These are phyloP conservation scores for Empidonax alnorum DNA, from an alignment of 2,113 vertebrate species.

Conservation along the genomic window DNA sequence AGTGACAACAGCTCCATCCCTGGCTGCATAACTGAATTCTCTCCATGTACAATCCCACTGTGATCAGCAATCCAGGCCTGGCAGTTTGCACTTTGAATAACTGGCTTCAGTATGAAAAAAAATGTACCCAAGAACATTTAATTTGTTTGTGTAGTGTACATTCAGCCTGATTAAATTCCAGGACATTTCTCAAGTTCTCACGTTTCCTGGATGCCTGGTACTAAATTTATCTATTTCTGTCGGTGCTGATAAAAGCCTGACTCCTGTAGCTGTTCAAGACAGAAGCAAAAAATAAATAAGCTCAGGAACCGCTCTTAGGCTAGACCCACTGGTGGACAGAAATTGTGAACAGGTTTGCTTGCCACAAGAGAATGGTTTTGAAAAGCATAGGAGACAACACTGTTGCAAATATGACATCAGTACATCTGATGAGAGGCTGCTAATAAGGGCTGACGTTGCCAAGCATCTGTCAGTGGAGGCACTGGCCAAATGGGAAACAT, in stretches of 20 bases:
- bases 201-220: not conserved
- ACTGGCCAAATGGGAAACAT: slow-evolving; percentile 14
- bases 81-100: not conserved
- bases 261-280: not conserved
- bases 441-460: not conserved
- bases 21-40: not conserved
- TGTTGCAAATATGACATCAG: not conserved
- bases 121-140: not conserved
- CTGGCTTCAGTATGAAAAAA: not conserved
- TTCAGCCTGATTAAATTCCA: not conserved
- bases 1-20: not conserved
- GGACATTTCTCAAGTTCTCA: not conserved
- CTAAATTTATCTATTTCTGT: not conserved
- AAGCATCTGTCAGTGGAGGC: slow-evolving; percentile 2
- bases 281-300: not conserved
- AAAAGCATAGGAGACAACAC: not conserved
- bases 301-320: not conserved
- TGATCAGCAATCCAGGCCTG: not conserved
- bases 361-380: not conserved
- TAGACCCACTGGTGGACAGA: not conserved
- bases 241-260: not conserved
- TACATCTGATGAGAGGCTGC: slow-evolving; percentile 2
- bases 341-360: not conserved
- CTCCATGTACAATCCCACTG: not conserved
- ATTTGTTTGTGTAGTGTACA: not conserved